Evolutionary conservation across 2,113 vertebrate genomes (phyloP), one percentile per base, ranked within the genome.

Genomic region (Halcyon malimbica): DNA sequence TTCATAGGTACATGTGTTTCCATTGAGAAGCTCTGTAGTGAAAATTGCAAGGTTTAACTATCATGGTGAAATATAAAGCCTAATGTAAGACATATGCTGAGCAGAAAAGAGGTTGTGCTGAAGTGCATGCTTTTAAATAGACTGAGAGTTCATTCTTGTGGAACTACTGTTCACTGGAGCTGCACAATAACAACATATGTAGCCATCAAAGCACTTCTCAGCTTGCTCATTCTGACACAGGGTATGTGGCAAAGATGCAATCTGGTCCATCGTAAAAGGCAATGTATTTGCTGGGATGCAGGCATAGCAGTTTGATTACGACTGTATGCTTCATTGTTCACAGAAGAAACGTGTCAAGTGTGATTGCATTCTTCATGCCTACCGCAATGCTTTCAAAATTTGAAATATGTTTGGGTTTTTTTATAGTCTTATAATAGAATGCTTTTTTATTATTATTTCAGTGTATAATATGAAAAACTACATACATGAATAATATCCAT

Each of bases 241-340:
- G 37, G 37, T 87, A 90, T 81, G 89, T 95, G 94, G 92, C 79
- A 94, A 94, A 88, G 83, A 88, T 74, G 60, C 85, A 97, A 90
- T 96, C 90, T 95, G 96, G 94, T 88, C 85, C 75, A 74, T 13
- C 86, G 71, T 80, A 90, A 93, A 92, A 93, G 54, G 51, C 83
- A 92, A 29, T 70, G 84, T 37, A 77, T 94, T 69, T 95, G 67
- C 50, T 87, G 48, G 37, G 82, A 57, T 85, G 92, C 82, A 94
- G 85, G 87, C 50, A 42, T 44, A 91, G 90, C 87, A 92, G 81
- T 79, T 91, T 83, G 84, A 82, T 91, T 85, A 83, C 79, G 79
- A 96, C 79, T 96, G 67, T 71, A 88, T 65, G 87, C 81, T 91
- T 89, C 94, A 89, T 94, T 95, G 89, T 89, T 96, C 89, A 84